These are phyloP conservation scores for Sula dactylatra DNA, from an alignment of 2,113 vertebrate species.

Conservation along the genomic window DNA sequence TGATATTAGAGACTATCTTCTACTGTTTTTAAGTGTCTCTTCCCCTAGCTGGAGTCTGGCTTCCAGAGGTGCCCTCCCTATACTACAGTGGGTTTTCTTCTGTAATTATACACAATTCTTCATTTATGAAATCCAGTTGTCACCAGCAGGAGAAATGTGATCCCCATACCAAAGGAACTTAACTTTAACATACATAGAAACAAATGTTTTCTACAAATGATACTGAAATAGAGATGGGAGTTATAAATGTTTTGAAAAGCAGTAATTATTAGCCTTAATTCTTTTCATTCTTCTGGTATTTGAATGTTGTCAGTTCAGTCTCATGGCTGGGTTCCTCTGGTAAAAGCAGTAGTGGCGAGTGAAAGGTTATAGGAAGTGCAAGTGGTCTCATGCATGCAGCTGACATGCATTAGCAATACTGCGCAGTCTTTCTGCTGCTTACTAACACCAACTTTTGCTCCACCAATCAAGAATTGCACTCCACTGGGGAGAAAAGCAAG, in stretches of 20 bases:
- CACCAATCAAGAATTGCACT: background rate
- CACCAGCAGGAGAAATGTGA: background rate
- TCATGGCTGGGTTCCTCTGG: background rate
- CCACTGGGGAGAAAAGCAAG: background rate
- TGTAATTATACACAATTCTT: background rate
- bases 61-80: background rate
- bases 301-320: background rate
- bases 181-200: background rate
- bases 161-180: background rate
- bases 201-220: background rate
- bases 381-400: fast-evolving
- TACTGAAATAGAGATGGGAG: background rate
- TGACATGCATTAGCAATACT: fast-evolving
- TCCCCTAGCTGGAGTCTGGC: background rate
- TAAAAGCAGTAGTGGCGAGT: background rate
- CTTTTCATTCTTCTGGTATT: background rate
- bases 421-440: background rate
- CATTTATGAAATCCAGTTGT: background rate
- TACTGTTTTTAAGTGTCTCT: background rate
- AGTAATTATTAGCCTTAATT: background rate
- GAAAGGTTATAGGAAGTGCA: background rate
- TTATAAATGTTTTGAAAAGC: background rate
- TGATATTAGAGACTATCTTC: background rate
- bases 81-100: background rate
- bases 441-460: background rate